phyloP scores from a whole-genome alignment of 2,797 vertebrate genomes.

The Enteromius treurensis region DNA sequence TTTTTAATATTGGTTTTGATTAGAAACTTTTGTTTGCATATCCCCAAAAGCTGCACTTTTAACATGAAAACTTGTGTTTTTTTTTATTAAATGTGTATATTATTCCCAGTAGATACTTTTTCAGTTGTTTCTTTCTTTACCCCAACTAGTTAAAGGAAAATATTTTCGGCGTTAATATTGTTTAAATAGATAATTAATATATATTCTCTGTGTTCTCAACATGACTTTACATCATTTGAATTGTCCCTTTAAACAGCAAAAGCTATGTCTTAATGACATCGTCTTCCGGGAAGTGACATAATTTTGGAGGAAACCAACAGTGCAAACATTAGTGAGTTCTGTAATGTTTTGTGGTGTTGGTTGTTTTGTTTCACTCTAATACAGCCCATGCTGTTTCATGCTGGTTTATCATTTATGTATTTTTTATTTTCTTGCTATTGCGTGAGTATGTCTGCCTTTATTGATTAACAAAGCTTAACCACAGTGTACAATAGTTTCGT shows the following conservation, averaged over 20 bases:
- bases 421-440: not conserved
- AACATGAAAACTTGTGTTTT: not conserved
- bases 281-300: not conserved
- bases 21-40: too few species aligned
- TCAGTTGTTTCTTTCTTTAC: not conserved
- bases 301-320: not conserved
- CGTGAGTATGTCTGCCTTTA: not conserved
- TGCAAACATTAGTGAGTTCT: not conserved
- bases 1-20: not conserved
- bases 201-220: not conserved
- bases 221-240: not conserved
- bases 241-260: not conserved
- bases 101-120: not conserved
- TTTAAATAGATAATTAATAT: not conserved
- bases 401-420: not conserved
- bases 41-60: not conserved
- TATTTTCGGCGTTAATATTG: too few species aligned
- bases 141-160: not conserved
- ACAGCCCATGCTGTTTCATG: not conserved
- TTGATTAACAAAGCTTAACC: not conserved
- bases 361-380: not conserved
- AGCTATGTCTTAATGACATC: not conserved
- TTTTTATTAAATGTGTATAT: not conserved
- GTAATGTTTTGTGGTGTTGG: not conserved
- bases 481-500: not conserved